phyloP scores from a whole-genome alignment of 2,888 invertebrate genomes.

The Stegophylla sp. region DNA sequence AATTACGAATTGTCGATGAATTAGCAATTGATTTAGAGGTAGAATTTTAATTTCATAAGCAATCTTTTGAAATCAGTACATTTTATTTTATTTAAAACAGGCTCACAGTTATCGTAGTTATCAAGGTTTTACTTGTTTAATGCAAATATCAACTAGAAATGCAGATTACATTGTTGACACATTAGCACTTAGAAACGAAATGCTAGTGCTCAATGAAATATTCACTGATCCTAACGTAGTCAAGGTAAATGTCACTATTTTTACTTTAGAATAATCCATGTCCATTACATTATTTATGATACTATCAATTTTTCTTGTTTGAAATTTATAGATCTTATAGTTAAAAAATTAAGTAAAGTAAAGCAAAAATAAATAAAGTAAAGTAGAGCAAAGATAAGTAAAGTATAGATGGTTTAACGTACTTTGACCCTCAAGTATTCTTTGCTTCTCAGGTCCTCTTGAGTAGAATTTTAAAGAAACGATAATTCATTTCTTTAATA shows the following conservation, averaged over 20 bases:
- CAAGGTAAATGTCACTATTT: conserved; percentile 79
- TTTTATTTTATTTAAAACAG: conserved; percentile 63
- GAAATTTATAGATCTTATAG: too few species aligned
- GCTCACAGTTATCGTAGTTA: conserved; percentile 92
- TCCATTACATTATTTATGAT: too few species aligned
- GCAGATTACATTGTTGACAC: conserved; percentile 91
- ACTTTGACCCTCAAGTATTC: too few species aligned
- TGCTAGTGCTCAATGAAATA: conserved; percentile 83
- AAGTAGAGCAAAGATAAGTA: too few species aligned
- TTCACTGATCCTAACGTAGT: conserved; percentile 88
- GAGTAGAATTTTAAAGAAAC: too few species aligned
- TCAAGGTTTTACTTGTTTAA: conserved; percentile 92
- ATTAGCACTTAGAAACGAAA: conserved; percentile 79
- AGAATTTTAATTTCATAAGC: neutral
- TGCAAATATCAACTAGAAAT: conserved; percentile 87
- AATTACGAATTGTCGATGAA: conserved; percentile 73
- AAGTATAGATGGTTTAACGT: too few species aligned
- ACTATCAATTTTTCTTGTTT: too few species aligned
- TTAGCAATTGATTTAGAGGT: conserved; percentile 87
- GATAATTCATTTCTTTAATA: too few species aligned
- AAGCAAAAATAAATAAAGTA: too few species aligned
- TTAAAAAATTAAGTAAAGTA: too few species aligned
- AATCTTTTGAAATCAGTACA: neutral
- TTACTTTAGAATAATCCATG: too few species aligned
- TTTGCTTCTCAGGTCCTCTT: too few species aligned